phyloP scores from a whole-genome alignment of 2,797 vertebrate genomes.

The Eulemur albifrons region DNA sequence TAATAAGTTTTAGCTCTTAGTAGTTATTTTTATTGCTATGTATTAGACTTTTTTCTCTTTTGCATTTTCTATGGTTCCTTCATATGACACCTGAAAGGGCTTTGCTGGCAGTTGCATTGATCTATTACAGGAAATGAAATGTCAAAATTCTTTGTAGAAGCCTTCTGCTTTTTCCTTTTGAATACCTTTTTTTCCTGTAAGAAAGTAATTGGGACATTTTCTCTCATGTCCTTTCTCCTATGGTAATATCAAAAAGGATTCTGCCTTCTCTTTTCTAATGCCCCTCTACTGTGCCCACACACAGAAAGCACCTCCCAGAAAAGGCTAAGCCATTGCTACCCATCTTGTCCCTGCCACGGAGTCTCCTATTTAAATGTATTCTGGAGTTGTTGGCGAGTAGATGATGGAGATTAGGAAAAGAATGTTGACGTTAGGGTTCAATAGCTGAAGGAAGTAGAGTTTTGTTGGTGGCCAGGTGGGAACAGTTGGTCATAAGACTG shows the following conservation, averaged over 20 bases:
- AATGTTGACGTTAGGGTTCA: neutral
- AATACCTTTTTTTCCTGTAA: neutral
- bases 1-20: neutral
- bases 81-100: neutral
- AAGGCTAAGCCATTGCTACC: neutral
- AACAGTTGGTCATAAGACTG: neutral
- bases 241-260: neutral
- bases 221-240: neutral
- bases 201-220: neutral
- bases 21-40: slow-evolving; percentile 17
- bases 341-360: neutral
- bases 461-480: neutral
- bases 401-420: neutral
- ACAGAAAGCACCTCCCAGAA: neutral
- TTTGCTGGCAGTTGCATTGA: neutral
- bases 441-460: neutral
- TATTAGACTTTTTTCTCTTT: slow-evolving; percentile 34
- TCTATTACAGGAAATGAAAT: neutral
- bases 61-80: neutral
- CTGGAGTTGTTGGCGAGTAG: neutral
- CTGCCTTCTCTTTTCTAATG: neutral
- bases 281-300: no score
- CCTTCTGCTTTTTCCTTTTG: neutral
- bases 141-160: neutral
- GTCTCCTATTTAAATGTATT: neutral